Percentiles rank a stretch among this genome's conserved stretches.
Conservation (phyloP, 2,113 vertebrate genomes). For the Lycocorax pyrrhopterus region DNA sequence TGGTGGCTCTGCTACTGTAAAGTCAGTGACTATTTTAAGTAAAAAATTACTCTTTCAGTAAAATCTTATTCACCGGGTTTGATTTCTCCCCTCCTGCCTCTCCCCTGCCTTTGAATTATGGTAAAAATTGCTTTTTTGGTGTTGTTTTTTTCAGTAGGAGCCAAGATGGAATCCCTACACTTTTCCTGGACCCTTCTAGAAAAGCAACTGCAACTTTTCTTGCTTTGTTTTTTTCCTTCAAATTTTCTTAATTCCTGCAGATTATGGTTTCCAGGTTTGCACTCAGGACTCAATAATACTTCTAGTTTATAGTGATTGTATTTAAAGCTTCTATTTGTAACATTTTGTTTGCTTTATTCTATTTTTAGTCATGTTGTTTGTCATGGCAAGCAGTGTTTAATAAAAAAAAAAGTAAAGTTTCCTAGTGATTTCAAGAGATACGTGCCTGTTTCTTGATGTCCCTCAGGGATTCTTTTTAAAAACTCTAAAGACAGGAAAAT, state of each 20-base stretch:
- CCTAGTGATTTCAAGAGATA: conserved; percentile 29
- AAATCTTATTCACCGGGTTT: not conserved
- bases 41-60: not conserved
- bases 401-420: conserved; percentile 31
- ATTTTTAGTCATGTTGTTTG: conserved; percentile 58
- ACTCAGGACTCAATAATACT: not conserved
- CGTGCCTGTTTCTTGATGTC: not conserved
- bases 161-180: not conserved
- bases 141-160: not conserved
- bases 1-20: not conserved
- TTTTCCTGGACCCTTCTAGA: not conserved
- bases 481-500: not conserved
- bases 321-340: conserved; percentile 49
- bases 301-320: conserved; percentile 29
- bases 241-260: not conserved
- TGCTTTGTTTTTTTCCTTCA: not conserved
- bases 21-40: not conserved
- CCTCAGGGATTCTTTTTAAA: not conserved
- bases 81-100: not conserved
- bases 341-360: conserved; percentile 49
- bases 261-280: not conserved
- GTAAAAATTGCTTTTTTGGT: not conserved
- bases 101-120: not conserved
- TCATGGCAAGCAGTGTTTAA: conserved; percentile 53
- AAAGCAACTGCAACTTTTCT: not conserved